These are phyloP conservation scores for Sminthopsis crassicaudata DNA, from an alignment of 2,113 vertebrate species.

Conservation along the genomic window DNA sequence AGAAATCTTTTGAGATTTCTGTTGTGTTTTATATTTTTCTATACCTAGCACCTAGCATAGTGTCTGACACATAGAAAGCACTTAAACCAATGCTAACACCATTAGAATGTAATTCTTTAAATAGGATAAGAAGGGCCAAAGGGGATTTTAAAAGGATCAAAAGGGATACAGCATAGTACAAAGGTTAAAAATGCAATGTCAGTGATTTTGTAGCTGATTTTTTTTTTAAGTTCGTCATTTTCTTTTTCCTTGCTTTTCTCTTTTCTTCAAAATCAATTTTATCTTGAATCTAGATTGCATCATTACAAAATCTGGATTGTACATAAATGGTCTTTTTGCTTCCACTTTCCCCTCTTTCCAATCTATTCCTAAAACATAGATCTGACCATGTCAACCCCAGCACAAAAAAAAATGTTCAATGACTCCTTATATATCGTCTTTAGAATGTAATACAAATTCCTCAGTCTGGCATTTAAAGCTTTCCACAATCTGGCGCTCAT, in stretches of 20 bases:
- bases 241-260: background rate
- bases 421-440: background rate
- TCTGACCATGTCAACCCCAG: background rate
- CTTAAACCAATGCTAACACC: background rate
- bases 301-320: background rate
- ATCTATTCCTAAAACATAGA: background rate
- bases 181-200: background rate
- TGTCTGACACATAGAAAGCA: background rate
- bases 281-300: background rate
- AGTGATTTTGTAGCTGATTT: background rate
- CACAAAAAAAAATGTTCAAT: background rate
- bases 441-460: background rate
- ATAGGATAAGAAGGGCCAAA: background rate
- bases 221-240: background rate
- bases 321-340: background rate
- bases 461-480: background rate
- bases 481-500: background rate
- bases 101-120: background rate
- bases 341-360: background rate
- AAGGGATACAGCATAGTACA: background rate
- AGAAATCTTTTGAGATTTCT: background rate
- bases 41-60: background rate
- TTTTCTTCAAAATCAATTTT: background rate
- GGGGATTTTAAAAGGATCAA: background rate
- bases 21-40: background rate